Conservation (phyloP, 2,113 vertebrate genomes). For the Cyprinus carpio region DNA sequence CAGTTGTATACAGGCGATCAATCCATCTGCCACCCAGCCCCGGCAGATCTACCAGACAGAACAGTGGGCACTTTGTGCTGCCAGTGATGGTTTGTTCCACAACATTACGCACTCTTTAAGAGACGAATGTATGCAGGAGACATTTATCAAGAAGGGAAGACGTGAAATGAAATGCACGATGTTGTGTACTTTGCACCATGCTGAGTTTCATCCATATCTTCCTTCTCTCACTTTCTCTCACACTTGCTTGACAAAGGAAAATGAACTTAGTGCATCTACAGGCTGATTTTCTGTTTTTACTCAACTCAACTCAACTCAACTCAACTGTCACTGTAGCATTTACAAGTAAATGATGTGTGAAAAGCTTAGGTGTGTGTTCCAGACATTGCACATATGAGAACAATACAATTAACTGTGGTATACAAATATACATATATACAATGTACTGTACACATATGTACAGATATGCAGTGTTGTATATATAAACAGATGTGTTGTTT, state of each 20-base stretch:
- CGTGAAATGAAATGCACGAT: constrained; percentile 46
- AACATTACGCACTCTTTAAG: constrained; percentile 69
- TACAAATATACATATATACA: no score
- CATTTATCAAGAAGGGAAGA: constrained; percentile 52
- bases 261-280: constrained; percentile 32
- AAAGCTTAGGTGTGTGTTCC: no score
- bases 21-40: constrained; percentile 65
- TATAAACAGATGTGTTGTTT: no score
- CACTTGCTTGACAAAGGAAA: constrained; percentile 16
- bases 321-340: no score
- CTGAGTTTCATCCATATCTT: constrained; percentile 31
- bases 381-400: no score
- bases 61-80: constrained; percentile 57
- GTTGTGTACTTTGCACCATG: constrained; percentile 30
- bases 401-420: no score
- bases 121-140: constrained; percentile 54
- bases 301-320: no score
- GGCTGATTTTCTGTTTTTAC: background rate
- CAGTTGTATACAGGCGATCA: constrained; percentile 68
- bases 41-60: constrained; percentile 62
- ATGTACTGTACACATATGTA: no score
- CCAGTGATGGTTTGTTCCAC: constrained; percentile 72
- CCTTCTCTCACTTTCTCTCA: background rate
- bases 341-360: no score
- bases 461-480: no score